Evolutionary conservation across 2,113 vertebrate genomes (phyloP).

Genomic region (Stigmatopora nigra): DNA sequence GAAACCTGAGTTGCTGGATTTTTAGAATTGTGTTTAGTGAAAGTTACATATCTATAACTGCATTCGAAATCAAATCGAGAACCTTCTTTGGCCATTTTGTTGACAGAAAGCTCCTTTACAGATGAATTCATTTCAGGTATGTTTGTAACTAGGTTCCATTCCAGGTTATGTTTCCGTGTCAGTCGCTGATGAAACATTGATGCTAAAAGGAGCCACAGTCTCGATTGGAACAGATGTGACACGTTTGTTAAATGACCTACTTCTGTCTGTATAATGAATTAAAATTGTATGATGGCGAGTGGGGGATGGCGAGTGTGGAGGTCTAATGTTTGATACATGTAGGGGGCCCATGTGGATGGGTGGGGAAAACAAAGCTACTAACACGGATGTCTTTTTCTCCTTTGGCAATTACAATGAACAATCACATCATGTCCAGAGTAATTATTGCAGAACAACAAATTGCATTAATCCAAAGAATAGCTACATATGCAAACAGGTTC

Average conservation of each 20-base stretch:
- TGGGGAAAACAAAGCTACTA: constrained; percentile 43
- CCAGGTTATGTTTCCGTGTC: constrained; percentile 19
- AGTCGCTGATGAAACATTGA: constrained; percentile 52
- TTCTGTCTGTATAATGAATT: constrained; percentile 72
- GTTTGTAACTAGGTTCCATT: constrained; percentile 9
- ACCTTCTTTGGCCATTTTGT: not conserved
- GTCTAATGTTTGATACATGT: constrained; percentile 63
- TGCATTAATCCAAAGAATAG: constrained; percentile 21
- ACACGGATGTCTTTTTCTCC: constrained; percentile 3
- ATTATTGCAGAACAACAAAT: constrained; percentile 5
- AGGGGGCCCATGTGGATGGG: constrained; percentile 31
- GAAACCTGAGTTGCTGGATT: not conserved
- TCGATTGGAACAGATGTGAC: constrained; percentile 70
- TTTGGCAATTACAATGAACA: not conserved
- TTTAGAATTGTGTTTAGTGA: not conserved
- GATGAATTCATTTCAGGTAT: constrained; percentile 17
- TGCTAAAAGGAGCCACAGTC: constrained; percentile 53
- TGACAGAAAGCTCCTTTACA: constrained; percentile 18
- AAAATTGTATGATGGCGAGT: constrained; percentile 70
- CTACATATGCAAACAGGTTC: constrained; percentile 25
- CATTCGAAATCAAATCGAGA: not conserved
- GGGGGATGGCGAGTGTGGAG: constrained; percentile 6
- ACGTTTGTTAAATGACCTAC: constrained; percentile 73
- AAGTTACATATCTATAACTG: not conserved
- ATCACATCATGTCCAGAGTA: constrained; percentile 18